phyloP scores from a whole-genome alignment of 2,888 invertebrate species.

The Alsophila aescularia region DNA sequence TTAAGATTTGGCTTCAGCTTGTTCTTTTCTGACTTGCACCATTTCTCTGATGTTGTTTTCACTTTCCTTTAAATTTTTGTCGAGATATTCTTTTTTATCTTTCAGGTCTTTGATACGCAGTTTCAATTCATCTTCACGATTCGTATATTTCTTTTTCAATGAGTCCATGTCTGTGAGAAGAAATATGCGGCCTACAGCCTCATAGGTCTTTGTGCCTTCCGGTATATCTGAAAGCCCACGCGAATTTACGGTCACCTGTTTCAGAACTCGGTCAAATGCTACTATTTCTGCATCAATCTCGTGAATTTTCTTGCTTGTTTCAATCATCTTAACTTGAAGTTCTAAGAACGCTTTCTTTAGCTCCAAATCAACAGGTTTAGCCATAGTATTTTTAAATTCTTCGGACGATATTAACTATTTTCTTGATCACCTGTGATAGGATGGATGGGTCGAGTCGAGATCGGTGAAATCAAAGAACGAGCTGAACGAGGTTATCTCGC shows the following conservation, averaged over 20 bases:
- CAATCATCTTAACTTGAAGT: slow-evolving; percentile 91
- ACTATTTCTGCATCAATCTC: slow-evolving; percentile 91
- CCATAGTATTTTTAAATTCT: slow-evolving; percentile 52
- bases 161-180: slow-evolving; percentile 87
- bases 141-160: slow-evolving; percentile 86
- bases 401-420: neutral
- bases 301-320: slow-evolving; percentile 91
- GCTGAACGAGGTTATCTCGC: no score
- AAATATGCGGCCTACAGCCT: slow-evolving; percentile 94
- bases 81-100: slow-evolving; percentile 91
- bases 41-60: slow-evolving; percentile 40
- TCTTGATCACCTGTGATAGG: no score
- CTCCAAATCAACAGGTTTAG: slow-evolving; percentile 84
- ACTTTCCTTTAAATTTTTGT: slow-evolving; percentile 90
- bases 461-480: no score
- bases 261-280: slow-evolving; percentile 86
- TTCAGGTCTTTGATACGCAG: slow-evolving; percentile 89
- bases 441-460: no score
- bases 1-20: slow-evolving; percentile 16
- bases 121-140: slow-evolving; percentile 81
- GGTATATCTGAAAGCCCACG: slow-evolving; percentile 86
- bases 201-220: slow-evolving; percentile 88
- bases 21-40: slow-evolving; percentile 38
- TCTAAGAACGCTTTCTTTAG: slow-evolving; percentile 91
- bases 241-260: slow-evolving; percentile 89